These are phyloP conservation scores for Saguinus midas DNA, from an alignment of 2,113 vertebrate species.

Conservation along the genomic window DNA sequence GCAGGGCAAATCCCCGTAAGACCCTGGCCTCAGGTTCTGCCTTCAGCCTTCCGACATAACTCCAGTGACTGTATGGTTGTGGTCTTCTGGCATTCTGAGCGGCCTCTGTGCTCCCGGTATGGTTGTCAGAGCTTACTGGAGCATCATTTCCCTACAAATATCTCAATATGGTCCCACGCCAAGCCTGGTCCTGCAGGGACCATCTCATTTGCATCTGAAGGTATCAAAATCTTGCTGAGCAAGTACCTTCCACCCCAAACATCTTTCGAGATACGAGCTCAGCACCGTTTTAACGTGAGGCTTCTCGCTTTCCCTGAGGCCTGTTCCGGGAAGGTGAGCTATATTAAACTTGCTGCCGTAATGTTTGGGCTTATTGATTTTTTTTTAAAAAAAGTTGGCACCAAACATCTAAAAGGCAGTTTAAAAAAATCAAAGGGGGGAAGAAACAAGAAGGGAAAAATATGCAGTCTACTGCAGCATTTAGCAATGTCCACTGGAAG, in stretches of 20 bases:
- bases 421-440: constrained; percentile 34
- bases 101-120: neutral
- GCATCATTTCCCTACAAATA: neutral
- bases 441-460: constrained; percentile 54
- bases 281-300: constrained; percentile 22
- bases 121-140: neutral
- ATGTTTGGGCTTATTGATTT: constrained; percentile 67
- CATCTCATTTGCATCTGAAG: constrained; percentile 51
- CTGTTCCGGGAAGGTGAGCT: constrained; percentile 61
- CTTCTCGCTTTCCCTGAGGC: constrained; percentile 19
- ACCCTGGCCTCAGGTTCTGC: neutral
- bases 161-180: neutral
- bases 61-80: rapidly evolving
- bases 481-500: constrained; percentile 53
- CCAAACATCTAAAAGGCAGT: constrained; percentile 27
- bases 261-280: constrained; percentile 69
- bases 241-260: constrained; percentile 59
- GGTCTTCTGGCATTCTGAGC: neutral
- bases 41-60: neutral
- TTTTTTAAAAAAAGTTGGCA: constrained; percentile 42
- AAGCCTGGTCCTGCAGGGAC: neutral
- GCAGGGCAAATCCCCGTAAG: neutral
- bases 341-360: constrained; percentile 69
- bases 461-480: neutral
- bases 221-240: constrained; percentile 61